Evolutionary conservation across 2,113 vertebrate genomes (phyloP).

Genomic region (Gadus chalcogrammus): DNA sequence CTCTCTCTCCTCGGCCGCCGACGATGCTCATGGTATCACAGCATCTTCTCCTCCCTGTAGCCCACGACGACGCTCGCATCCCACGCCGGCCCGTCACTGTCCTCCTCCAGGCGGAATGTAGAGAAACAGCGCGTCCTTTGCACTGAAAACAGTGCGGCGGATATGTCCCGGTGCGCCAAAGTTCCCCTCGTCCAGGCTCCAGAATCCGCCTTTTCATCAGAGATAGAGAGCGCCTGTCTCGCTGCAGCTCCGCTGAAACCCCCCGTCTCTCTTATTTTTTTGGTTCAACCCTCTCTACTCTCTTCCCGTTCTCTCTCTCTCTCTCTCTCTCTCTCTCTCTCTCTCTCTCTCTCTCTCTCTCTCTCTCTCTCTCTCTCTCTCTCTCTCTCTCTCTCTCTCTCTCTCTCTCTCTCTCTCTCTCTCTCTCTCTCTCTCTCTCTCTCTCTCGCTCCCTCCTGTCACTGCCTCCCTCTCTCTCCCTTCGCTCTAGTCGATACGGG

Average conservation of each 20-base stretch:
- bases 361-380: slow-evolving; percentile 35
- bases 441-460: slow-evolving; percentile 26
- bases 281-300: slow-evolving; percentile 21
- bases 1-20: slow-evolving; percentile 37
- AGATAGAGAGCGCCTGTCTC: neutral
- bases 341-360: slow-evolving; percentile 24
- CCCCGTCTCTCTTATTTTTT: slow-evolving; percentile 16
- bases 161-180: slow-evolving; percentile 5
- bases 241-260: neutral
- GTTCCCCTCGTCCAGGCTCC: neutral
- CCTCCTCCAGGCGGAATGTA: neutral
- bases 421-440: slow-evolving; percentile 31
- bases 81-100: neutral
- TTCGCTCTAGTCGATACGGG: slow-evolving; percentile 56
- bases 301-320: slow-evolving; percentile 23
- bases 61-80: neutral
- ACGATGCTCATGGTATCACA: slow-evolving; percentile 55
- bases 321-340: slow-evolving; percentile 35
- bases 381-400: slow-evolving; percentile 29
- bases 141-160: neutral
- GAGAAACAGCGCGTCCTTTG: neutral
- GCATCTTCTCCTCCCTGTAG: slow-evolving; percentile 46
- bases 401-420: slow-evolving; percentile 33
- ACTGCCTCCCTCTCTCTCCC: slow-evolving; percentile 26
- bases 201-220: too few relatives aligned